Conservation (phyloP, 2,888 invertebrate genomes). For the Orthonevra nobilis region DNA sequence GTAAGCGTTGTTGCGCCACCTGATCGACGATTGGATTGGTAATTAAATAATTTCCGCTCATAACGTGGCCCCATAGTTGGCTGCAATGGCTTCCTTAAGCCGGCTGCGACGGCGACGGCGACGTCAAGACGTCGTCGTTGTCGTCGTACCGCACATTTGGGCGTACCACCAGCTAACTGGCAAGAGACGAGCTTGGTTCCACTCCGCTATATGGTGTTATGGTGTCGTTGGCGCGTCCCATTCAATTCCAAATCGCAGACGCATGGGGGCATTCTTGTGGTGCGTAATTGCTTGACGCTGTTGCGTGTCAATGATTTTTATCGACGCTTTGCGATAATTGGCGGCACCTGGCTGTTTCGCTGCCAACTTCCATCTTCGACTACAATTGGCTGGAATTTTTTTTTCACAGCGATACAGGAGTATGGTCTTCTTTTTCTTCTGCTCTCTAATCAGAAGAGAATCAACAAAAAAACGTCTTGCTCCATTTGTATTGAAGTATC, state of each 20-base stretch:
- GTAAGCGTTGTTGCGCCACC: constrained; percentile 45
- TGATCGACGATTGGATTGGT: constrained; percentile 66
- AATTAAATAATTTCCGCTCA: constrained; percentile 68
- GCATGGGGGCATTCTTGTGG: constrained; percentile 5
- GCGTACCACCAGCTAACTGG: constrained; percentile 9
- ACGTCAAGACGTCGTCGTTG: constrained; percentile 60
- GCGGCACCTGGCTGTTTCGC: constrained; percentile 43
- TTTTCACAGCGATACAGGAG: no score
- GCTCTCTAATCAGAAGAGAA: neutral
- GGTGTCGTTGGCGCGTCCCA: constrained; percentile 28
- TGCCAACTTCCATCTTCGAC: no score
- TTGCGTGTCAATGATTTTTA: constrained; percentile 58
- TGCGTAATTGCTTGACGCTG: constrained; percentile 55
- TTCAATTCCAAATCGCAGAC: constrained; percentile 25
- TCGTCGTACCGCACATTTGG: no score
- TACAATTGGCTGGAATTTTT: constrained; percentile 27
- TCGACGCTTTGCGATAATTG: constrained; percentile 60
- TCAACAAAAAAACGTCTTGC: no score
- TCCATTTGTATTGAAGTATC: neutral
- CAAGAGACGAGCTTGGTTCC: no score
- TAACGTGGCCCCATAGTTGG: constrained; percentile 65
- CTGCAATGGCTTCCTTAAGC: constrained; percentile 55
- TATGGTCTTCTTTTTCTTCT: no score
- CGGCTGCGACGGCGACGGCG: constrained; percentile 42
- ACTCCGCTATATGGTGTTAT: no score